Percentiles rank a stretch among this genome's conserved stretches.
Evolutionary conservation across 2,888 invertebrate species (phyloP).

Genomic region (Toxonevra muliebris): DNA sequence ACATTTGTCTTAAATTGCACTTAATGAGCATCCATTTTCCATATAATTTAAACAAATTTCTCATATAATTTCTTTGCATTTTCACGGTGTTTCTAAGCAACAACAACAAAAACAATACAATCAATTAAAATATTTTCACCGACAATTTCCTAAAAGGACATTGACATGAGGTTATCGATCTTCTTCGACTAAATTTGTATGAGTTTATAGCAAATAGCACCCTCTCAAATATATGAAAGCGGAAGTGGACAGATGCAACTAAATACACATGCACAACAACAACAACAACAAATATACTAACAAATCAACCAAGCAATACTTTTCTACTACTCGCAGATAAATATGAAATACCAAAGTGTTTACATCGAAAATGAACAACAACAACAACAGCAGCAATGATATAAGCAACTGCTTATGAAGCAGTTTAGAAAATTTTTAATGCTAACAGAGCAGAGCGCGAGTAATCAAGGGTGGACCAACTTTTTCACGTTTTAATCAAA

Average conservation of each 20-base stretch:
- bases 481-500: not conserved
- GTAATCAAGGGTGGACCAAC: slow-evolving; percentile 31
- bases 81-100: slow-evolving; percentile 34
- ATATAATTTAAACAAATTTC: slow-evolving; percentile 38
- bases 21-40: slow-evolving; percentile 46
- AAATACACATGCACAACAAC: slow-evolving; percentile 18
- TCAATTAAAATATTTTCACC: slow-evolving; percentile 21
- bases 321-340: not conserved
- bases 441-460: not conserved
- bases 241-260: slow-evolving; percentile 58
- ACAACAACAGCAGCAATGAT: too few species aligned
- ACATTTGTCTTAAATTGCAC: slow-evolving; percentile 45
- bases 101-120: slow-evolving; percentile 26
- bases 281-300: not conserved
- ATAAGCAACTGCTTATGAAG: slow-evolving; percentile 23
- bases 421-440: too few species aligned
- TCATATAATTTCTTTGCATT: slow-evolving; percentile 29
- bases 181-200: too few species aligned
- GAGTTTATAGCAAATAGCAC: too few species aligned
- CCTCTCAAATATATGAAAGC: not conserved
- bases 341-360: not conserved
- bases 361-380: too few species aligned
- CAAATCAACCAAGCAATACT: not conserved
- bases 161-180: slow-evolving; percentile 47
- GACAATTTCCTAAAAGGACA: slow-evolving; percentile 49